Evolutionary conservation across 2,888 invertebrate species (phyloP).

Genomic region (Unio pictorum): DNA sequence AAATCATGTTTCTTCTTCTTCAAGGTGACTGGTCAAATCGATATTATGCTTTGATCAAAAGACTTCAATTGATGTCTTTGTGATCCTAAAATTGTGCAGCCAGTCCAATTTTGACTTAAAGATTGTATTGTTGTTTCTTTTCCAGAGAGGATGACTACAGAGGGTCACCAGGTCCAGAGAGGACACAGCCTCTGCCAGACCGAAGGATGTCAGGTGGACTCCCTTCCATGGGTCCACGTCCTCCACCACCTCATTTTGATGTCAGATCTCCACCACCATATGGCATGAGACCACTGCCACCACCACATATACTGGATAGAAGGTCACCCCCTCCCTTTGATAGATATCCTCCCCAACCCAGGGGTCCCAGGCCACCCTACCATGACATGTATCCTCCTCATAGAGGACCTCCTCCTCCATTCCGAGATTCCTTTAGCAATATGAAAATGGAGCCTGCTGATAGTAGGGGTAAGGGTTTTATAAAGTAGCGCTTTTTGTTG

Average conservation of each 20-base stretch:
- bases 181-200: constrained; percentile 35
- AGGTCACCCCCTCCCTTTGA: constrained; percentile 54
- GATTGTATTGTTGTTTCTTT: constrained; percentile 4
- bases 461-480: constrained; percentile 27
- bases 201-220: constrained; percentile 33
- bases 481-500: too few species aligned
- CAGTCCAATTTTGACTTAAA: background rate
- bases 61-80: too few species aligned
- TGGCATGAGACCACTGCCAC: constrained; percentile 36
- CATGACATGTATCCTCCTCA: constrained; percentile 24
- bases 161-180: constrained; percentile 36
- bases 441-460: constrained; percentile 23
- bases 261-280: constrained; percentile 43
- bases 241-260: constrained; percentile 34
- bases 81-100: too few species aligned
- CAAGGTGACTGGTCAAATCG: too few species aligned
- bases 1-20: too few species aligned
- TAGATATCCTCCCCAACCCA: constrained; percentile 37
- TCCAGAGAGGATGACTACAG: constrained; percentile 45
- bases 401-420: constrained; percentile 34
- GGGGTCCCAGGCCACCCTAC: constrained; percentile 37
- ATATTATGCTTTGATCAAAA: too few species aligned
- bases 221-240: constrained; percentile 32
- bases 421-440: constrained; percentile 31
- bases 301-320: constrained; percentile 32